phyloP scores from a whole-genome alignment of 2,888 invertebrate species.

The Elmis aenea region DNA sequence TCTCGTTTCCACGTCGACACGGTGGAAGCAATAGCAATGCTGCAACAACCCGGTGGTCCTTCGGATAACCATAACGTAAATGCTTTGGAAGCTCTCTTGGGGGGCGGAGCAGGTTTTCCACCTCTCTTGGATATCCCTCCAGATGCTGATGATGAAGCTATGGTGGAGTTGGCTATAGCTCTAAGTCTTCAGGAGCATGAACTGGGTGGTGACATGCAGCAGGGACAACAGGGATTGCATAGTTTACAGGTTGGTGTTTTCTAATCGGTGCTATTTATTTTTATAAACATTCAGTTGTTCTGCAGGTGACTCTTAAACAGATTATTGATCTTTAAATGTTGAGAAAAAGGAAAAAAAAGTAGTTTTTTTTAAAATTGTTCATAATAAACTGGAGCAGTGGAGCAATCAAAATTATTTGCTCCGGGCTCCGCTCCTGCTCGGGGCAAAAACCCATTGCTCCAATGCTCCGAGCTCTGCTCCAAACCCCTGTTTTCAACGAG shows the following conservation, averaged over 20 bases:
- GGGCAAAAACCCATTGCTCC: too few relatives aligned
- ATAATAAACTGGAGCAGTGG: too few relatives aligned
- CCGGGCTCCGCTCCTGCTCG: too few relatives aligned
- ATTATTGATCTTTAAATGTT: too few relatives aligned
- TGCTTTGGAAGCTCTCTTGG: slow-evolving; percentile 50
- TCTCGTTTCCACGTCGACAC: slow-evolving; percentile 35
- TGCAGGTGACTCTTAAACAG: too few relatives aligned
- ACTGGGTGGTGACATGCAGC: slow-evolving; percentile 50
- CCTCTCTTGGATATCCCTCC: slow-evolving; percentile 83
- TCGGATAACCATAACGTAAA: slow-evolving; percentile 35
- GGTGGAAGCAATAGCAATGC: slow-evolving; percentile 37
- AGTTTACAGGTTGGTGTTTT: slow-evolving; percentile 48
- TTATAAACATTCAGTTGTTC: too few relatives aligned
- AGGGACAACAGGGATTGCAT: slow-evolving; percentile 49
- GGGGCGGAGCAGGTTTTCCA: slow-evolving; percentile 60
- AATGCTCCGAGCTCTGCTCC: too few relatives aligned
- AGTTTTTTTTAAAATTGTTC: too few relatives aligned
- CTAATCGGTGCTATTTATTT: background rate
- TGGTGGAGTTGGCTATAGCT: slow-evolving; percentile 94
- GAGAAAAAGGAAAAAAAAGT: too few relatives aligned
- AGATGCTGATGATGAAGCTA: slow-evolving; percentile 95
- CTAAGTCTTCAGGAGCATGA: slow-evolving; percentile 85
- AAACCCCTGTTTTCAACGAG: too few relatives aligned
- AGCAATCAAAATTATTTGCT: too few relatives aligned
- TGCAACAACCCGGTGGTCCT: slow-evolving; percentile 25